Evolutionary conservation across 2,797 vertebrate species (phyloP).

Genomic region (Darevskia nairensis): DNA sequence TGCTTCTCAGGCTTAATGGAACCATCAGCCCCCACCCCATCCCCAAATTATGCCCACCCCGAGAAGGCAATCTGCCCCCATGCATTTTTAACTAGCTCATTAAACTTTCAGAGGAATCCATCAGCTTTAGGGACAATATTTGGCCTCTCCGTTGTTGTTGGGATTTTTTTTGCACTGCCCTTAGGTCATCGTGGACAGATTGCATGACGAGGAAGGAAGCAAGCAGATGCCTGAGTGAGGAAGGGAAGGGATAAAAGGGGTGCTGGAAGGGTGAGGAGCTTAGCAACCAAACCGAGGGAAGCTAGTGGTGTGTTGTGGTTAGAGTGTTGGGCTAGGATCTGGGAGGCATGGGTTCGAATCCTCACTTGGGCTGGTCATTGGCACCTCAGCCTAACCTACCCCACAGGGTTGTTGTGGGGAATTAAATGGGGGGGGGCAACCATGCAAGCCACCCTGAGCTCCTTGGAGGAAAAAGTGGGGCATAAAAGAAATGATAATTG

Average conservation of each 20-base stretch:
- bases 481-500: too few species aligned
- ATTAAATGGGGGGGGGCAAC: too few species aligned
- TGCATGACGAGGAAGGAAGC: background rate
- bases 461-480: too few species aligned
- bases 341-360: too few species aligned
- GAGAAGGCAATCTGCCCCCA: slow-evolving; percentile 43
- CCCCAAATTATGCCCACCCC: background rate
- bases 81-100: slow-evolving; percentile 71
- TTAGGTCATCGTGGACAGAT: background rate
- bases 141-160: background rate
- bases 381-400: too few species aligned
- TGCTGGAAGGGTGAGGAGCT: background rate
- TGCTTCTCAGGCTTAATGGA: slow-evolving; percentile 28
- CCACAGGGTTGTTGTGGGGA: too few species aligned
- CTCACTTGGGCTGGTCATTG: too few species aligned
- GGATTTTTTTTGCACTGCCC: background rate
- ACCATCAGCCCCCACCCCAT: background rate
- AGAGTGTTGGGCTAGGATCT: too few species aligned
- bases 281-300: too few species aligned
- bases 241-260: background rate
- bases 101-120: slow-evolving; percentile 21
- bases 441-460: too few species aligned
- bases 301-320: too few species aligned
- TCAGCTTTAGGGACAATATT: background rate
- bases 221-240: background rate